Evolutionary conservation across 2,797 vertebrate genomes (phyloP), one percentile per base, ranked within the genome.

Genomic region (Leucoraja ocellata): DNA sequence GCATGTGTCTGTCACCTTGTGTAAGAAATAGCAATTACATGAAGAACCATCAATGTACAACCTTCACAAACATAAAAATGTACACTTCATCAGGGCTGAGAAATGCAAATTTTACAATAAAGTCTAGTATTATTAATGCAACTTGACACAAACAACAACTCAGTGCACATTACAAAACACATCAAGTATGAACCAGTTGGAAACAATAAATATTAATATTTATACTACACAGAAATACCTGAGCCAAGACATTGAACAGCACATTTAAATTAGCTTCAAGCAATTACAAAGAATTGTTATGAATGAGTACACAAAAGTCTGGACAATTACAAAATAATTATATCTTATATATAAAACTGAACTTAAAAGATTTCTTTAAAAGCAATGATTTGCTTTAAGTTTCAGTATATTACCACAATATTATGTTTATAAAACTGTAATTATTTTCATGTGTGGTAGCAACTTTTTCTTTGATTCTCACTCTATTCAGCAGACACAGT

Each of bases 11-110:
- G 97, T 98, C 97, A 95, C 94, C 96, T 96, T 96, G 96, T 96
- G 96, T 98, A 99, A 98, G 98, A 99, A 99, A 99, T 98, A 98
- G 97, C 98, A 98, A 98, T 98, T 98, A 97, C 98, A 98, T 98
- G 98, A 97, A 98, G 97, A 98, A 98, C 98, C 96, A 96, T 96
- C 96, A 97, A 98, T 99, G 97, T 99, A 99, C 97, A 99, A 99
- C 98, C 98, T 98, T 99, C 98, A 97, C 96, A 94, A 99, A 99
- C 98, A 97, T 98, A 97, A 93, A 93, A 98, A 98, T 96, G 96
- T 97, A 97, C 97, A 97, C 96, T 95, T 96, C 97, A 96, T 97
- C 97, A 97, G 95, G 96, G 96, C 97, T 98, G 98, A 99, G 96
- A 99, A 96, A 97, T 95, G 97, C 97, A 98, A 96, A 96, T 97